Conservation (phyloP, 2,113 vertebrate species). For the Brachypodius melanocephalos region DNA sequence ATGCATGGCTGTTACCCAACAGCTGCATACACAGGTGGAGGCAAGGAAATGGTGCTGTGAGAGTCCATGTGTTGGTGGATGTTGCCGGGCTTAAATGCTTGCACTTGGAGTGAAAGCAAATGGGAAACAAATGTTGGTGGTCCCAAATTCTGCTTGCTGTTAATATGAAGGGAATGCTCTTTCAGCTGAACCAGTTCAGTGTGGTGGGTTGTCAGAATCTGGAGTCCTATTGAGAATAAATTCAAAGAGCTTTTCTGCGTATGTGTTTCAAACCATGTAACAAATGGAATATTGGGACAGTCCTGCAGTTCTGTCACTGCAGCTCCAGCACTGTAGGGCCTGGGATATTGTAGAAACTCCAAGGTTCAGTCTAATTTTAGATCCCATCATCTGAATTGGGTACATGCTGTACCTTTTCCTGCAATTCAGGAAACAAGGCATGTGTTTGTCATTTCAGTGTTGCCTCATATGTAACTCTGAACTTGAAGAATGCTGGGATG, state of each 20-base stretch:
- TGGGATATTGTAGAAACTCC: slow-evolving; percentile 10
- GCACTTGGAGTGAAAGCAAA: not conserved
- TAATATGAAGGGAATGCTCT: not conserved
- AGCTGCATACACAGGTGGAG: not conserved
- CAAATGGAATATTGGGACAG: not conserved
- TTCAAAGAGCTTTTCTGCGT: not conserved
- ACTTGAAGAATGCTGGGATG: slow-evolving; percentile 24
- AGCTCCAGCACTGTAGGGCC: not conserved
- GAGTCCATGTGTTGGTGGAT: not conserved
- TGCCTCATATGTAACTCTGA: slow-evolving; percentile 44
- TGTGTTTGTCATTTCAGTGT: not conserved
- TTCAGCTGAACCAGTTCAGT: not conserved
- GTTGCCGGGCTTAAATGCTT: not conserved
- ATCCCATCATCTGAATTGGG: not conserved
- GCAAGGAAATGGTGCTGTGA: not conserved
- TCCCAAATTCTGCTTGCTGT: not conserved
- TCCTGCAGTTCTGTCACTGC: not conserved
- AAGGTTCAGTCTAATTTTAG: slow-evolving; percentile 67
- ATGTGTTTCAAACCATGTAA: accelerated
- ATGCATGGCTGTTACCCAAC: accelerated
- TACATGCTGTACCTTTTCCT: slow-evolving; percentile 1
- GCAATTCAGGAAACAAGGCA: slow-evolving; percentile 49
- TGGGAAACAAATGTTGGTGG: not conserved
- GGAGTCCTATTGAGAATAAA: not conserved
- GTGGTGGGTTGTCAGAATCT: not conserved